Conservation (phyloP, 2,797 vertebrate species). For the Lycodopsis pacificus region DNA sequence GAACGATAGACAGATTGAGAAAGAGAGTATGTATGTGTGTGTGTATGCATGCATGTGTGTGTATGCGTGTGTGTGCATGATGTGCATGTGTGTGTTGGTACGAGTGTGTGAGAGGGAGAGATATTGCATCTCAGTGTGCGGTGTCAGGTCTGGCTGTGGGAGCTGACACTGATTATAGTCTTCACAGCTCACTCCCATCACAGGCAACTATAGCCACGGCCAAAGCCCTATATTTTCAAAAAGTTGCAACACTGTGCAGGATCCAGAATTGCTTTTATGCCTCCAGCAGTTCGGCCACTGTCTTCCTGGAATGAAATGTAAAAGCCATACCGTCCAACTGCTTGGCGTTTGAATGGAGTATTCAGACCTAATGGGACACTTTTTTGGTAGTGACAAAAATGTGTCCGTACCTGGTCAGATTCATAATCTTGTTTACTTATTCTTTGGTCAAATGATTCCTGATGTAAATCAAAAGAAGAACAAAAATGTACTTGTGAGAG, state of each 20-base stretch:
- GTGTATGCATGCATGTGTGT: background rate
- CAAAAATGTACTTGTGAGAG: background rate
- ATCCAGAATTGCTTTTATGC: conserved; percentile 75
- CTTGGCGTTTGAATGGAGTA: conserved; percentile 33
- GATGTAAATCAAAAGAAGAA: background rate
- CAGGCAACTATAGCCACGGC: conserved; percentile 76
- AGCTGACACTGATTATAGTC: conserved; percentile 85
- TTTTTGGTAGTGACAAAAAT: background rate
- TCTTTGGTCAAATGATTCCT: background rate
- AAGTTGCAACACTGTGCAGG: conserved; percentile 77
- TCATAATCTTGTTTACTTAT: background rate
- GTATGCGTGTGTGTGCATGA: conserved; percentile 19
- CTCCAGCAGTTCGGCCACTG: conserved; percentile 65
- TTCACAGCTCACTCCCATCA: conserved; percentile 83
- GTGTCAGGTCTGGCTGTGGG: conserved; percentile 81
- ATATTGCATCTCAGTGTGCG: conserved; percentile 78
- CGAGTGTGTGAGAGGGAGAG: conserved; percentile 55
- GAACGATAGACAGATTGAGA: conserved; percentile 56
- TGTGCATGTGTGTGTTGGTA: conserved; percentile 21
- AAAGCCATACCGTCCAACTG: conserved; percentile 42
- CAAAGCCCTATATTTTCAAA: conserved; percentile 81
- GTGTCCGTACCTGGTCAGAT: conserved; percentile 2
- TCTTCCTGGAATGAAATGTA: conserved; percentile 60
- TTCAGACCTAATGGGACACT: conserved; percentile 34
- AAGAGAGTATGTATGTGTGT: conserved; percentile 17